Percentiles rank a stretch among this genome's conserved stretches.
phyloP scores from a whole-genome alignment of 2,888 invertebrate species.

The Pogonocherus hispidulus region DNA sequence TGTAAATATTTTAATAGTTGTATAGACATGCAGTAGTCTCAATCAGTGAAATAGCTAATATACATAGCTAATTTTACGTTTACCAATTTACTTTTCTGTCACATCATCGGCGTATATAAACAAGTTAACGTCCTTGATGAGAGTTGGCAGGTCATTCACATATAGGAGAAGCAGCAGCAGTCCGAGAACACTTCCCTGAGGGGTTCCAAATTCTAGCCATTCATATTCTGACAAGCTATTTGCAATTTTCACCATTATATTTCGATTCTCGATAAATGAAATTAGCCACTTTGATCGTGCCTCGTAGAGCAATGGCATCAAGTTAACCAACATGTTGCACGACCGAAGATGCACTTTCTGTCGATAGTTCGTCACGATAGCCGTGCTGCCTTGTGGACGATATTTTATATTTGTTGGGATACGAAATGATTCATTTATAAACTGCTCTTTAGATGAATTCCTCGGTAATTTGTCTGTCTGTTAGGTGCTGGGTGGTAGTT shows the following conservation, averaged over 20 bases:
- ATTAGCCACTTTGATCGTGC: background rate
- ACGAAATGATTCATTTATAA: background rate
- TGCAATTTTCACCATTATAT: background rate
- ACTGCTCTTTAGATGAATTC: constrained; percentile 8
- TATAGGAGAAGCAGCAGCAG: too few relatives aligned
- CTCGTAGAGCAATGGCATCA: background rate
- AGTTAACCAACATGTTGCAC: background rate
- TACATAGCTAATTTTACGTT: too few relatives aligned
- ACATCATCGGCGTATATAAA: background rate
- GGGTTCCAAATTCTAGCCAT: background rate
- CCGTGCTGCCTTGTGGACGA: too few relatives aligned
- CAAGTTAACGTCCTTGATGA: background rate
- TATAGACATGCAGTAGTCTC: too few relatives aligned
- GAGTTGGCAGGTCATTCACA: background rate
- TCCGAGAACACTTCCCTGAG: background rate
- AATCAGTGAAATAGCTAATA: too few relatives aligned
- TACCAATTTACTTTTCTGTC: too few relatives aligned
- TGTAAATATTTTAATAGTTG: too few relatives aligned
- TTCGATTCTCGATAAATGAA: background rate
- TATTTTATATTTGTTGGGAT: background rate
- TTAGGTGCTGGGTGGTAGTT: too few relatives aligned
- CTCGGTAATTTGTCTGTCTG: constrained; percentile 27
- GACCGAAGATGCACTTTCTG: background rate
- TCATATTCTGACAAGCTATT: background rate
- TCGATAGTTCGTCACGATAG: background rate